phyloP scores from a whole-genome alignment of 2,797 vertebrate genomes.

The Falco berigora region DNA sequence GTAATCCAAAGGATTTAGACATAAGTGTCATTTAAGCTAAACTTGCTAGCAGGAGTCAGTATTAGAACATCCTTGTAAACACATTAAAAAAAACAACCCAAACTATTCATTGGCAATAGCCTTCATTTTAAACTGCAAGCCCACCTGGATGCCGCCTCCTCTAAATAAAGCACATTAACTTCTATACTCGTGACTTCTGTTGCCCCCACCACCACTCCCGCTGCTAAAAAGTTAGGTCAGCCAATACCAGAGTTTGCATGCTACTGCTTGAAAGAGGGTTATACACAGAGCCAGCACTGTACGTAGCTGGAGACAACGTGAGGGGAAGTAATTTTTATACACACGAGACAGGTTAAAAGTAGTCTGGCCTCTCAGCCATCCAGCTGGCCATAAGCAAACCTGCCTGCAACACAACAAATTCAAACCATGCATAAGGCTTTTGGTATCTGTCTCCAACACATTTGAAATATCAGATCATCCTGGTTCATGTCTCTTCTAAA shows the following conservation, averaged over 20 bases:
- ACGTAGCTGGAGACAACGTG: neutral
- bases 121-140: neutral
- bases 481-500: neutral
- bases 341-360: neutral
- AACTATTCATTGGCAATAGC: neutral
- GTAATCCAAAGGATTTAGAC: neutral
- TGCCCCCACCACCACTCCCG: accelerated
- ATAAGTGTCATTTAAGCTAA: neutral
- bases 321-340: neutral
- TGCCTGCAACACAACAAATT: neutral
- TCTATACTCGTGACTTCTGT: neutral
- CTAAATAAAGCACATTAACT: neutral
- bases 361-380: neutral
- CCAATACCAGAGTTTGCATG: neutral
- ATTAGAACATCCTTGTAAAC: neutral
- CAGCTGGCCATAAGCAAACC: neutral
- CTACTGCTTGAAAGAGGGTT: neutral
- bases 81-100: too few species aligned
- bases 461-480: neutral
- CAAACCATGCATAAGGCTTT: neutral
- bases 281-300: neutral
- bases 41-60: neutral
- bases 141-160: neutral
- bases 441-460: neutral
- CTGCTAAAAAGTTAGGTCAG: neutral